Conservation (phyloP, 2,888 invertebrate species). For the Julus scandinavius region DNA sequence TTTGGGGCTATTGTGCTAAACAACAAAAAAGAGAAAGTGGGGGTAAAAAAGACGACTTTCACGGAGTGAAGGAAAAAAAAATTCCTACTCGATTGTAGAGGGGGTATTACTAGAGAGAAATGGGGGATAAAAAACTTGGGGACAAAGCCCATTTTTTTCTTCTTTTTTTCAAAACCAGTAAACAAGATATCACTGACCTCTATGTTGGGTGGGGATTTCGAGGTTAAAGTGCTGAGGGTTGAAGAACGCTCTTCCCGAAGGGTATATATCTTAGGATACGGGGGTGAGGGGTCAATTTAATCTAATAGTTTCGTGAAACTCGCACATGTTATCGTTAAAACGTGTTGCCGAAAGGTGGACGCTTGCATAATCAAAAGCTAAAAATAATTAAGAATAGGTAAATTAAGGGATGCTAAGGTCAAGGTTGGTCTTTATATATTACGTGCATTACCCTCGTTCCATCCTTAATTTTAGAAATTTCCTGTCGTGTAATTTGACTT, state of each 20-base stretch:
- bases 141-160: slow-evolving; percentile 13
- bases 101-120: neutral
- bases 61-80: neutral
- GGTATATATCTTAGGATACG: neutral
- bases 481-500: neutral
- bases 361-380: slow-evolving; percentile 8
- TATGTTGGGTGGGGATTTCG: slow-evolving; percentile 39
- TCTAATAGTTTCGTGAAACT: neutral
- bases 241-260: slow-evolving; percentile 13
- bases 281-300: slow-evolving; percentile 37
- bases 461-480: neutral
- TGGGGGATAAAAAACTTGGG: slow-evolving; percentile 13
- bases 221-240: slow-evolving; percentile 35
- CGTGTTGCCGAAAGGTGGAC: slow-evolving; percentile 28
- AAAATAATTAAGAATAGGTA: neutral
- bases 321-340: neutral
- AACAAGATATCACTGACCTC: slow-evolving; percentile 42
- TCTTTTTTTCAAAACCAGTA: neutral
- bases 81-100: slow-evolving; percentile 16
- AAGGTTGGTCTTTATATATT: neutral
- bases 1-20: slow-evolving; percentile 22
- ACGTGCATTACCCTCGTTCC: neutral
- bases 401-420: neutral
- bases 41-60: slow-evolving; percentile 36
- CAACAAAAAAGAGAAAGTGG: slow-evolving; percentile 2